Conservation (phyloP, 2,797 vertebrate species). For the Cichlasoma orientale region DNA sequence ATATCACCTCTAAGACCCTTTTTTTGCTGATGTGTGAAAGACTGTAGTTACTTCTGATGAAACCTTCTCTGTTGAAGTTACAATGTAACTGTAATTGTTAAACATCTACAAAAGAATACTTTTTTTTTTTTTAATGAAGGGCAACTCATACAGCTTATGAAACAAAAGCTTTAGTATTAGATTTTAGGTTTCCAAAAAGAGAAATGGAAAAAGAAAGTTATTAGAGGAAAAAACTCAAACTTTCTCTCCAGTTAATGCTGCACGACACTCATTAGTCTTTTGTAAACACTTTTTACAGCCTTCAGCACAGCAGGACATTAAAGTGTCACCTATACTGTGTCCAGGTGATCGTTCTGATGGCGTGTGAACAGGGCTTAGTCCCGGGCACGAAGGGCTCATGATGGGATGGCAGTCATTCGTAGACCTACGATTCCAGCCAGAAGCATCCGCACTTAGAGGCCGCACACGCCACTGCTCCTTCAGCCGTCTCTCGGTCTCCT, state of each 20-base stretch:
- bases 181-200: neutral
- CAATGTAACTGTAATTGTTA: neutral
- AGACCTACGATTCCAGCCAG: constrained; percentile 50
- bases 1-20: neutral
- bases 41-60: neutral
- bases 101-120: neutral
- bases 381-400: constrained; percentile 61
- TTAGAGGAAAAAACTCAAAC: too few species aligned
- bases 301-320: neutral
- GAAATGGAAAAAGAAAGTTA: neutral
- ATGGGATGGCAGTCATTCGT: constrained; percentile 50
- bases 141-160: neutral
- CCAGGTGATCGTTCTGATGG: constrained; percentile 69
- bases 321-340: constrained; percentile 55
- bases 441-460: constrained; percentile 36
- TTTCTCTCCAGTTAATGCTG: neutral
- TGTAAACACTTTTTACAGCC: neutral
- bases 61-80: too few species aligned
- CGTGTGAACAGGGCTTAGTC: constrained; percentile 59
- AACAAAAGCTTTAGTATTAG: neutral
- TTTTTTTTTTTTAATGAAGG: neutral
- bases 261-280: neutral
- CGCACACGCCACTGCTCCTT: constrained; percentile 49
- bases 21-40: neutral
- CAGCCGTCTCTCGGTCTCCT: constrained; percentile 64